Evolutionary conservation across 2,797 vertebrate genomes (phyloP).

Genomic region (Hydrophis major): DNA sequence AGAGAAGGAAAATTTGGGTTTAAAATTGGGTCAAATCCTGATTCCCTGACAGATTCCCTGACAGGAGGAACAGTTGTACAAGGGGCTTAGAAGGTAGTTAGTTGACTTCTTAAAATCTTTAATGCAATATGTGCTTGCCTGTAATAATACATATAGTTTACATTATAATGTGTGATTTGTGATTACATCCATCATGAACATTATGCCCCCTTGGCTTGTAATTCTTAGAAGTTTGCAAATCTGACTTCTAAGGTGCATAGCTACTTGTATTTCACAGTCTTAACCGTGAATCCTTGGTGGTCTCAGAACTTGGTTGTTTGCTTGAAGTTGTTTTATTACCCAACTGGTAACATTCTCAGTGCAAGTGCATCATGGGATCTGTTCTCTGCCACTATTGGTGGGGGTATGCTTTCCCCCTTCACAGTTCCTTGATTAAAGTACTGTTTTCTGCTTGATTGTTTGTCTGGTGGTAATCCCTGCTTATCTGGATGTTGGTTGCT

Average conservation of each 20-base stretch:
- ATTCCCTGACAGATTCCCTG: too few species aligned
- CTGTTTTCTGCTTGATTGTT: background rate
- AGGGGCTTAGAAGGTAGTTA: background rate
- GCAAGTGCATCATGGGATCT: background rate
- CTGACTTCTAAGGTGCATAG: conserved; percentile 14
- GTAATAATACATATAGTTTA: background rate
- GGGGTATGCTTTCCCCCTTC: background rate
- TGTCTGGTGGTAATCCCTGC: background rate
- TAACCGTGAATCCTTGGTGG: background rate
- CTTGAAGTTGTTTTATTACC: background rate
- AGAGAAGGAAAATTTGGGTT: background rate
- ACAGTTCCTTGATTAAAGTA: background rate
- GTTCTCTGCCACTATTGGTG: background rate
- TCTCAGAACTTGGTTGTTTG: background rate
- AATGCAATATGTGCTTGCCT: background rate
- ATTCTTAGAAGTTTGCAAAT: conserved; percentile 3
- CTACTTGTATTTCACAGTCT: conserved; percentile 31
- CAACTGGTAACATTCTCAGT: background rate
- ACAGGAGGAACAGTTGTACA: too few species aligned
- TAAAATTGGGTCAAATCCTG: background rate
- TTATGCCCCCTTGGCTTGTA: background rate
- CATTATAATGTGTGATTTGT: background rate
- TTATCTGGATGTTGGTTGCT: background rate
- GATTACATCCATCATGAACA: background rate
- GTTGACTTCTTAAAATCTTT: background rate